These are phyloP conservation scores for Malacoraja senta DNA, from an alignment of 2,797 vertebrate genomes.

Conservation along the genomic window DNA sequence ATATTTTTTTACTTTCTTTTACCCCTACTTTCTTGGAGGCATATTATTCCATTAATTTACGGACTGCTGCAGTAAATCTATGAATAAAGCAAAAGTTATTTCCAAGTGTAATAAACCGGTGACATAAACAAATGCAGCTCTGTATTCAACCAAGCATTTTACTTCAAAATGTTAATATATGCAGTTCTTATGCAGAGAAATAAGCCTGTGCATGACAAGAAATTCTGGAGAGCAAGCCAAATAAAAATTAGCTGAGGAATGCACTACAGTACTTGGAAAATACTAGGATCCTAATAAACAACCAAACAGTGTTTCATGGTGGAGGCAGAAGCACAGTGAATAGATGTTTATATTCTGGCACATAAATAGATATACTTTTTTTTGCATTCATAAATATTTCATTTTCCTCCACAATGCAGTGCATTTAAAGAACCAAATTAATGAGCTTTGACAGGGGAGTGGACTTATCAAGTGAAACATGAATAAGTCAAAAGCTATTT, in stretches of 20 bases:
- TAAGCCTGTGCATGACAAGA: not conserved
- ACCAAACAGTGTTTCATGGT: not conserved
- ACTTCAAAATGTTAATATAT: not conserved
- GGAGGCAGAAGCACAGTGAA: not conserved
- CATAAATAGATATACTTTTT: not conserved
- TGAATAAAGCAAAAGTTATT: not conserved
- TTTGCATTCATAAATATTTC: constrained; percentile 29
- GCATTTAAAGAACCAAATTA: not conserved
- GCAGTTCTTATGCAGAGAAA: not conserved
- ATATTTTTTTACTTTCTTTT: too few species aligned
- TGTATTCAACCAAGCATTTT: not conserved
- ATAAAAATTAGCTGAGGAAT: not conserved
- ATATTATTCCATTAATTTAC: not conserved
- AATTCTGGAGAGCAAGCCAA: not conserved
- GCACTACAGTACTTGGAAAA: not conserved
- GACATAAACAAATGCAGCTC: not conserved
- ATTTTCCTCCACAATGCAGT: constrained; percentile 10
- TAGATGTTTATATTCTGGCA: constrained; percentile 4
- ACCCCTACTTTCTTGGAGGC: not conserved
- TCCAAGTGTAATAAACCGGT: not conserved
- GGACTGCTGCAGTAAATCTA: not conserved
- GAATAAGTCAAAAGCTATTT: constrained; percentile 27
- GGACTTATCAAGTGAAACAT: constrained; percentile 4
- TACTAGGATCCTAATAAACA: not conserved
- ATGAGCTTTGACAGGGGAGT: constrained; percentile 10